These are phyloP conservation scores for Pangasius djambal DNA, from an alignment of 2,797 vertebrate genomes.

Conservation along the genomic window DNA sequence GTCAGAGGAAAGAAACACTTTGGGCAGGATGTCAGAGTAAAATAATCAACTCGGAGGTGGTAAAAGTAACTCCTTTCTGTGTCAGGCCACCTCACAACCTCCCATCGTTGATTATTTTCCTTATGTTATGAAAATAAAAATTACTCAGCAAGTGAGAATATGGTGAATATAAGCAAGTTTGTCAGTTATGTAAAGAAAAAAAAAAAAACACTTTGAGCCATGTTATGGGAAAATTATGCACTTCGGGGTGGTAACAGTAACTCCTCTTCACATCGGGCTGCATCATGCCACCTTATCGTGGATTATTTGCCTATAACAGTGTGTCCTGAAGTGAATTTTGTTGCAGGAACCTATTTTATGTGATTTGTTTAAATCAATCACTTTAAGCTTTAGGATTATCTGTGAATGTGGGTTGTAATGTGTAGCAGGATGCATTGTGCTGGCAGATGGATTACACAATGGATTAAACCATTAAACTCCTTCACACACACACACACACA, in stretches of 20 bases:
- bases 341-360: neutral
- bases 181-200: neutral
- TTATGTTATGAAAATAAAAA: neutral
- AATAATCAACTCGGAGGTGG: neutral
- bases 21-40: neutral
- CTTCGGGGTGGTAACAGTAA: neutral
- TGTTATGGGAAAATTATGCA: neutral
- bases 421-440: neutral
- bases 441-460: slow-evolving; percentile 3
- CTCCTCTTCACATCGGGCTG: neutral
- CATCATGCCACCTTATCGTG: neutral
- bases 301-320: neutral
- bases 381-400: neutral
- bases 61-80: too few relatives aligned
- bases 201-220: neutral
- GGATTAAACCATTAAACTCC: slow-evolving; percentile 13
- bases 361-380: neutral
- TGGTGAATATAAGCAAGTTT: neutral
- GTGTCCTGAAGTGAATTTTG: neutral
- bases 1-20: neutral
- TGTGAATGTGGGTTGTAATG: neutral
- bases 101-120: too few relatives aligned
- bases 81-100: too few relatives aligned
- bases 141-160: neutral
- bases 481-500: neutral